Evolutionary conservation across 2,797 vertebrate species (phyloP).

Genomic region (Hippopotamyrus pictus): DNA sequence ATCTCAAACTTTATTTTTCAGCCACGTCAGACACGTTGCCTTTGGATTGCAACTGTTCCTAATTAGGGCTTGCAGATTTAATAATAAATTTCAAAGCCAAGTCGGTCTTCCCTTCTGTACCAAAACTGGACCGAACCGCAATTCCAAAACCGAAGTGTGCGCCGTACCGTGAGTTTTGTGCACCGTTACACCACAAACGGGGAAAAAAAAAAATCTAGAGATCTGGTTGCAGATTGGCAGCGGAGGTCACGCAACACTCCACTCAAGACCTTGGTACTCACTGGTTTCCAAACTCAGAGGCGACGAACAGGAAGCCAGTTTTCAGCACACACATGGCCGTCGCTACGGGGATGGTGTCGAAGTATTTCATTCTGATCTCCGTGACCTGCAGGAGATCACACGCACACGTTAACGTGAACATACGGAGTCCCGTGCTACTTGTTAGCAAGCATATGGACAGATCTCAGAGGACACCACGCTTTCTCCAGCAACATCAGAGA

Average conservation of each 20-base stretch:
- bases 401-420: neutral
- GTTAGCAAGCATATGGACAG: neutral
- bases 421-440: too few relatives aligned
- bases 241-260: neutral
- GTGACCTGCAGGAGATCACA: slow-evolving; percentile 71
- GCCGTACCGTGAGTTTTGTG: neutral
- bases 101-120: neutral
- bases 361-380: slow-evolving; percentile 95
- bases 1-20: neutral
- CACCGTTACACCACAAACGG: neutral
- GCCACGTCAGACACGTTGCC: neutral
- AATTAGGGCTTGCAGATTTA: neutral
- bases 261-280: slow-evolving; percentile 59
- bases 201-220: neutral
- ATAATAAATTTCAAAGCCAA: neutral
- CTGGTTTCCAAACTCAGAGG: slow-evolving; percentile 98
- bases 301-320: slow-evolving; percentile 93
- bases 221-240: neutral
- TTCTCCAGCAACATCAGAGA: slow-evolving; percentile 3
- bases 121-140: neutral
- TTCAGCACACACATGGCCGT: slow-evolving; percentile 97
- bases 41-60: neutral
- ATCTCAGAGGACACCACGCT: neutral
- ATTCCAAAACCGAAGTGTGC: neutral
- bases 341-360: slow-evolving; percentile 94